phyloP scores from a whole-genome alignment of 2,888 invertebrate species.

The Blastobasis lacticolella region DNA sequence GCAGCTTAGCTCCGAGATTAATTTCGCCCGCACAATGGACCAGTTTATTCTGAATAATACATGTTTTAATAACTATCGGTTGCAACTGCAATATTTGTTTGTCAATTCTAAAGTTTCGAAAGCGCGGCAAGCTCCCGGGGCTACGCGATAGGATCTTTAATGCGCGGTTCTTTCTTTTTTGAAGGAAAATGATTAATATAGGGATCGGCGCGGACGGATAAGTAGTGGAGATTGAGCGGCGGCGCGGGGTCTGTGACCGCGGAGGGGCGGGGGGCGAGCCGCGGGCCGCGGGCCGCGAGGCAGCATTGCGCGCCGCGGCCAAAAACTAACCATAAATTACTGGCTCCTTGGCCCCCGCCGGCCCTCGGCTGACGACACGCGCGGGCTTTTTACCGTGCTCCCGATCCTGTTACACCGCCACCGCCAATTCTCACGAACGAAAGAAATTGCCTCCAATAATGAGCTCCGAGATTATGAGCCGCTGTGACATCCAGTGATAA shows the following conservation, averaged over 20 bases:
- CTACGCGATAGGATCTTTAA: constrained; percentile 60
- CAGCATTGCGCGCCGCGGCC: constrained; percentile 67
- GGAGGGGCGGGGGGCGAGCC: constrained; percentile 23
- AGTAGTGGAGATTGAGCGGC: constrained; percentile 70
- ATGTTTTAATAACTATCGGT: constrained; percentile 58
- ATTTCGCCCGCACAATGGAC: constrained; percentile 68
- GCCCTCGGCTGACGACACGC: constrained; percentile 62
- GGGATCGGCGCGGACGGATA: constrained; percentile 66
- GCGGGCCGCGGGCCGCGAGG: constrained; percentile 55
- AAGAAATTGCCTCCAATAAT: constrained; percentile 58
- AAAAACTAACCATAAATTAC: constrained; percentile 76
- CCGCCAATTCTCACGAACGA: constrained; percentile 59
- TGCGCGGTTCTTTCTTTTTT: constrained; percentile 50
- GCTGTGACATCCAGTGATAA: constrained; percentile 7
- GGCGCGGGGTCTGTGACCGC: constrained; percentile 69
- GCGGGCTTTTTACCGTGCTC: constrained; percentile 48
- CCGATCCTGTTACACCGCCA: constrained; percentile 65
- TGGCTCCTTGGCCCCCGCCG: constrained; percentile 65
- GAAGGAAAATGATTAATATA: constrained; percentile 65
- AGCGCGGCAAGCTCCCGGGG: constrained; percentile 42
- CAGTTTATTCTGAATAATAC: constrained; percentile 62
- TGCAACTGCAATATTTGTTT: constrained; percentile 65
- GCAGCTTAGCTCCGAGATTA: constrained; percentile 69
- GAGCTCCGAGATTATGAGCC: constrained; percentile 35
- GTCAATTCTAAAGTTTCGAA: constrained; percentile 61